A percentile compares a stretch with the other conserved stretches of the same genome.
phyloP scores from a whole-genome alignment of 53 echinoderm and acorn worm genomes.

The Arbacia lixula region DNA sequence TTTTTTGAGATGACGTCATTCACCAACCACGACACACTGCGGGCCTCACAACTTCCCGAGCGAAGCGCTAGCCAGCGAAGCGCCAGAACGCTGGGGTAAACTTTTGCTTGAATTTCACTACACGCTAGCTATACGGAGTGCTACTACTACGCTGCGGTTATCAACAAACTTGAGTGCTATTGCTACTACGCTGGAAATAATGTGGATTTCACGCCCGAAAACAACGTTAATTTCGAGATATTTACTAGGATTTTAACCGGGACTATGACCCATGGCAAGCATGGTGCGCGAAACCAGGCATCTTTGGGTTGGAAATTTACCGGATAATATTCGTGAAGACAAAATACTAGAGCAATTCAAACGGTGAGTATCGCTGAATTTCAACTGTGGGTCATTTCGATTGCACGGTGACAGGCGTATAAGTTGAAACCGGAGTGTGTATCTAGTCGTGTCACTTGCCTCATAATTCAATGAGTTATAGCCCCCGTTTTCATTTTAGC shows the following conservation, averaged over 20 bases:
- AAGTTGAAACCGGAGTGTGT: too few species aligned
- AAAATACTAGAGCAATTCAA: conserved; percentile 99
- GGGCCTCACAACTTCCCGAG: conserved; percentile 31
- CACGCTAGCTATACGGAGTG: conserved; percentile 12
- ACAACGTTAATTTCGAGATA: conserved; percentile 54
- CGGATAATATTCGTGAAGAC: conserved; percentile 99
- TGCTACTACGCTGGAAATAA: conserved; percentile 59
- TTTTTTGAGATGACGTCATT: conserved; percentile 53
- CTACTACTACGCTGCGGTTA: conserved; percentile 41
- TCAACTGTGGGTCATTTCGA: too few species aligned
- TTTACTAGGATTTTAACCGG: conserved; percentile 74
- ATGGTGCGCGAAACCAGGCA: conserved; percentile 99
- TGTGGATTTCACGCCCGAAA: conserved; percentile 56
- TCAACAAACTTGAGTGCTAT: conserved; percentile 39
- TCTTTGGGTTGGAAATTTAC: conserved; percentile 99
- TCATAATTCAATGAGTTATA: background rate
- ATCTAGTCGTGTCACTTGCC: background rate
- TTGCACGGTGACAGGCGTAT: too few species aligned
- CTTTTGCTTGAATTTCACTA: conserved; percentile 53
- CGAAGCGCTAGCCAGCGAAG: conserved; percentile 55
- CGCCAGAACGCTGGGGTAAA: conserved; percentile 48
- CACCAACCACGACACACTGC: conserved; percentile 39
- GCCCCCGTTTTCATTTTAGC: too few species aligned
- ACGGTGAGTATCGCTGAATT: conserved; percentile 85
- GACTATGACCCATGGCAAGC: conserved; percentile 99